Evolutionary conservation across 2,113 vertebrate genomes (phyloP).

Genomic region (Pseudopodoces humilis): DNA sequence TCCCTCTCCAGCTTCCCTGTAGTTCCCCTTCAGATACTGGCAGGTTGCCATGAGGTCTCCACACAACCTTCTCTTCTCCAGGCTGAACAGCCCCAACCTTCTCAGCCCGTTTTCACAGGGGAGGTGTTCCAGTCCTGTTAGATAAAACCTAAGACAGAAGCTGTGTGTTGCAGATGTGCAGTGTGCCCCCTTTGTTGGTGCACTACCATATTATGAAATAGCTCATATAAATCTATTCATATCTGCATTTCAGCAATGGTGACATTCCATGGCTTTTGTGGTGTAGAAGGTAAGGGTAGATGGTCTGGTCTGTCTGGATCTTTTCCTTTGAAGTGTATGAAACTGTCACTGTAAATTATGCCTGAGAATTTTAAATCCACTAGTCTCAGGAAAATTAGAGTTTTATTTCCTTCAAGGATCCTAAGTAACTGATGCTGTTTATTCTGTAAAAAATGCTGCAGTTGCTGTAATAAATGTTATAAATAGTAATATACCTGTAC

Average conservation of each 20-base stretch:
- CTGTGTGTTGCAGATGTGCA: background rate
- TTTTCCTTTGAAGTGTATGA: background rate
- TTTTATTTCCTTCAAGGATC: background rate
- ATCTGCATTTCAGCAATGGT: background rate
- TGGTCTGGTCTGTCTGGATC: background rate
- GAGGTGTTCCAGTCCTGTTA: background rate
- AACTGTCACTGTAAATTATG: background rate
- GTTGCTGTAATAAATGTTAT: background rate
- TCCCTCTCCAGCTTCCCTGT: background rate
- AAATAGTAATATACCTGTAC: background rate
- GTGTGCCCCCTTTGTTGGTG: background rate
- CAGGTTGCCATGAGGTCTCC: background rate
- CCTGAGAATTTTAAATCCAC: background rate
- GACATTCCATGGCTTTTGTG: background rate
- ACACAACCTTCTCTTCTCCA: background rate
- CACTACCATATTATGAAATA: background rate
- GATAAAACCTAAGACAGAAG: background rate
- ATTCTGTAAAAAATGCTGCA: background rate
- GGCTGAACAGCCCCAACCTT: background rate
- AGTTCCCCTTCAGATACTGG: background rate
- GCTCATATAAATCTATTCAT: background rate
- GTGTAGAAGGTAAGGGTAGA: background rate
- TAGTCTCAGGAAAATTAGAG: background rate
- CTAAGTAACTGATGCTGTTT: background rate
- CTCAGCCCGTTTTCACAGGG: fast-evolving